Percentiles rank a stretch among this genome's conserved stretches.
phyloP scores from a whole-genome alignment of 1,140 invertebrate species.

The Ostrea edulis region DNA sequence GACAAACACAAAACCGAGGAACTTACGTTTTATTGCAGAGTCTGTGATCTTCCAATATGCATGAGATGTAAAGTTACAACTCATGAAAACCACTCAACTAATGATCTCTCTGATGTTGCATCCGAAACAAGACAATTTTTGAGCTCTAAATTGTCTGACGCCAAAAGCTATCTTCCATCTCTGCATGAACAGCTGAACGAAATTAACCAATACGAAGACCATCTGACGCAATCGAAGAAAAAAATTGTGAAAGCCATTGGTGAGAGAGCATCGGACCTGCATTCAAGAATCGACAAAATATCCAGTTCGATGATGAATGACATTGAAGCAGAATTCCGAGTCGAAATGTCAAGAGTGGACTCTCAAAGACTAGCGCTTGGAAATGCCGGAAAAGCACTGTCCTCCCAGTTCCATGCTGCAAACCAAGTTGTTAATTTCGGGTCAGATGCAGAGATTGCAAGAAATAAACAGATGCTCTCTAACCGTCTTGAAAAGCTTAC shows the following conservation, averaged over 20 bases:
- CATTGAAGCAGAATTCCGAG: conserved; percentile 43
- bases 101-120: conserved; percentile 44
- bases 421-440: conserved; percentile 47
- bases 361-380: conserved; percentile 37
- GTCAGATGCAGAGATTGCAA: conserved; percentile 49
- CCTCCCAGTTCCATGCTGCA: conserved; percentile 45
- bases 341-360: conserved; percentile 42
- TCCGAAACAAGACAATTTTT: conserved; percentile 40
- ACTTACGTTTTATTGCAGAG: conserved; percentile 44
- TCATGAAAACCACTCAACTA: conserved; percentile 44
- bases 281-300: conserved; percentile 40
- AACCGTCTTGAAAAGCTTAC: conserved; percentile 45
- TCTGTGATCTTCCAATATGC: conserved; percentile 41
- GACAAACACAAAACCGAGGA: conserved; percentile 46
- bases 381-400: conserved; percentile 37
- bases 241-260: conserved; percentile 35
- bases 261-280: conserved; percentile 38
- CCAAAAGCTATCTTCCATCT: conserved; percentile 36
- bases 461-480: conserved; percentile 36
- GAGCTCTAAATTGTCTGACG: neutral
- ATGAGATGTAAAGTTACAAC: conserved; percentile 46
- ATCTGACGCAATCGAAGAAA: conserved; percentile 18
- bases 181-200: conserved; percentile 48
- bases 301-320: conserved; percentile 38
- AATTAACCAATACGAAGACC: conserved; percentile 34